Percentiles rank a stretch among this genome's conserved stretches.
phyloP scores from a whole-genome alignment of 2,797 vertebrate species.

The Argentina silus region DNA sequence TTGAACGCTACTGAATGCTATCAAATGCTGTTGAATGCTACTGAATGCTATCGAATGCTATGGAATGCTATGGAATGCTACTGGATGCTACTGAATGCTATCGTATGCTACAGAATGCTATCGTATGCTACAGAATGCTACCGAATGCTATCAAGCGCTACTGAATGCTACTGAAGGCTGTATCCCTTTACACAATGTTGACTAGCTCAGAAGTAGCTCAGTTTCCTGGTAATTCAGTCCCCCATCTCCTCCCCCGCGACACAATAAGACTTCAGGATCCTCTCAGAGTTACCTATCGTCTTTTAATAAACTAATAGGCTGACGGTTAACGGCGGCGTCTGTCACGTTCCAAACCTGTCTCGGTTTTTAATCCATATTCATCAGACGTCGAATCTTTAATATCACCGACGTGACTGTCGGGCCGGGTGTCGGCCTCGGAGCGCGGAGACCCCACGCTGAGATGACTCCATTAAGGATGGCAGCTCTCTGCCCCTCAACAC shows the following conservation, averaged over 20 bases:
- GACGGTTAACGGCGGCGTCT: not conserved
- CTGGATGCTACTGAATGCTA: too few species aligned
- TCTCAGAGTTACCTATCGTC: not conserved
- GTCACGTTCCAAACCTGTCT: not conserved
- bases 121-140: too few species aligned
- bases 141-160: too few species aligned
- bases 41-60: too few species aligned
- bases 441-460: not conserved
- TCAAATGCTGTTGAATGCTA: too few species aligned
- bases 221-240: not conserved
- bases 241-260: not conserved
- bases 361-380: conserved; percentile 12
- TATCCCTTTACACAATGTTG: not conserved
- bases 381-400: not conserved
- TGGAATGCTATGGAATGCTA: too few species aligned
- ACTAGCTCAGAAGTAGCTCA: not conserved
- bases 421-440: not conserved
- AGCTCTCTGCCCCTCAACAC: not conserved
- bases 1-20: too few species aligned
- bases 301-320: not conserved
- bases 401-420: conserved; percentile 12
- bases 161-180: too few species aligned
- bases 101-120: too few species aligned
- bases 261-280: not conserved
- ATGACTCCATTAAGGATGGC: conserved; percentile 17